These are phyloP conservation scores for Melolontha melolontha DNA, from an alignment of 2,888 invertebrate genomes.

Conservation along the genomic window DNA sequence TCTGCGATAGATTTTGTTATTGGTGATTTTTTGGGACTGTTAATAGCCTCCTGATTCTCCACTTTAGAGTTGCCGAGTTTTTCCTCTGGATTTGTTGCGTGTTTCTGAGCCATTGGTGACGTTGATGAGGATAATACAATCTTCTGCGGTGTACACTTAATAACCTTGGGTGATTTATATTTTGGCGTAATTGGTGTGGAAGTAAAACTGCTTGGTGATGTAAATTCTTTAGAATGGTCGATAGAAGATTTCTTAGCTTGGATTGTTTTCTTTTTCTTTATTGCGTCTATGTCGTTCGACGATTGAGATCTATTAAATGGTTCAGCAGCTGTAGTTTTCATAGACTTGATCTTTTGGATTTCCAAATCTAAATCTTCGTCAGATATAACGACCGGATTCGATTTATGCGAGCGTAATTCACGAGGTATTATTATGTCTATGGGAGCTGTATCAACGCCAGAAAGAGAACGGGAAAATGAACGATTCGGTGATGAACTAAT, in stretches of 20 bases:
- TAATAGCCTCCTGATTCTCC: slow-evolving; percentile 21
- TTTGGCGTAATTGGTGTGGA: slow-evolving; percentile 36
- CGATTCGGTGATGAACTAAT: slow-evolving; percentile 49
- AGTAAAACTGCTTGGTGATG: slow-evolving; percentile 10
- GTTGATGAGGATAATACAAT: slow-evolving; percentile 38
- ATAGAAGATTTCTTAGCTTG: slow-evolving; percentile 15
- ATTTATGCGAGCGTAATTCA: slow-evolving; percentile 58
- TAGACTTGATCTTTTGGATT: slow-evolving; percentile 72
- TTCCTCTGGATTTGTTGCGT: slow-evolving; percentile 42
- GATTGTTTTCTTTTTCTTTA: slow-evolving; percentile 13
- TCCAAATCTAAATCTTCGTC: slow-evolving; percentile 78
- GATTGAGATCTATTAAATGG: slow-evolving; percentile 32
- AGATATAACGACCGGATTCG: slow-evolving; percentile 71
- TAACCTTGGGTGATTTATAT: slow-evolving; percentile 41
- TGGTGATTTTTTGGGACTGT: slow-evolving; percentile 34
- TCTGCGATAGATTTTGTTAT: slow-evolving; percentile 28
- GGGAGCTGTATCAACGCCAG: slow-evolving; percentile 74
- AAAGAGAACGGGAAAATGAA: slow-evolving; percentile 64
- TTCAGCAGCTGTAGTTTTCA: slow-evolving; percentile 60
- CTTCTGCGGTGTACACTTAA: slow-evolving; percentile 42
- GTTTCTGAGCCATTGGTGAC: slow-evolving; percentile 46
- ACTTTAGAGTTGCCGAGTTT: slow-evolving; percentile 54
- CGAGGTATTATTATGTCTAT: slow-evolving; percentile 72
- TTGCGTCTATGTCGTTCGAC: slow-evolving; percentile 25
- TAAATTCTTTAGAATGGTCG: neutral